Evolutionary conservation across 1,140 invertebrate genomes (phyloP).

Genomic region (Drosophila lacertosa): DNA sequence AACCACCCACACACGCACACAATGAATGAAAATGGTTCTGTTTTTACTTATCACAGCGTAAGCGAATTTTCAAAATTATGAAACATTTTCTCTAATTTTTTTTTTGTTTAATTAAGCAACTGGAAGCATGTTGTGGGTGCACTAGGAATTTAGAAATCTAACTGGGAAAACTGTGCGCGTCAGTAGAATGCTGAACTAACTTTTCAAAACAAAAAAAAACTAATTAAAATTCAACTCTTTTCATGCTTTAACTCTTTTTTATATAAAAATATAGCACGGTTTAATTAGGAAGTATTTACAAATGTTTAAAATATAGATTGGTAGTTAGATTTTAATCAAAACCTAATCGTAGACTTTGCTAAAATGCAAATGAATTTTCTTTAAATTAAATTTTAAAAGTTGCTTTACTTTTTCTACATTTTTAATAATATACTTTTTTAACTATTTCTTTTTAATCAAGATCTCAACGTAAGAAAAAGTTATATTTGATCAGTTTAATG

Average conservation of each 20-base stretch:
- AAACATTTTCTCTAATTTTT: conserved; percentile 26
- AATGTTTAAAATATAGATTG: not conserved
- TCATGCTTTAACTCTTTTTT: not conserved
- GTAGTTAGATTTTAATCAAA: too few species aligned
- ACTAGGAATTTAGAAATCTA: conserved; percentile 30
- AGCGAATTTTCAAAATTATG: conserved; percentile 73
- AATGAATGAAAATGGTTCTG: conserved; percentile 67
- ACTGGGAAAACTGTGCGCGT: conserved; percentile 2
- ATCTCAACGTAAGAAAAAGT: too few species aligned
- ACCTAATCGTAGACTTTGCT: too few species aligned
- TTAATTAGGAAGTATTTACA: not conserved
- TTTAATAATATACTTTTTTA: too few species aligned
- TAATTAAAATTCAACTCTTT: not conserved
- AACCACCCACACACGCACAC: conserved; percentile 31
- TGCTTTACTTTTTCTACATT: too few species aligned
- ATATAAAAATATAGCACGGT: not conserved
- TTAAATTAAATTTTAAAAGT: too few species aligned
- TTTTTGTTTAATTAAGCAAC: conserved; percentile 13
- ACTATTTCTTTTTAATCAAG: too few species aligned
- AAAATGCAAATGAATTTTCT: too few species aligned
- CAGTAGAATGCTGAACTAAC: conserved; percentile 33
- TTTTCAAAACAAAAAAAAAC: conserved; percentile 3
- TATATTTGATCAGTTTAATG: too few species aligned
- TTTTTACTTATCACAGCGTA: conserved; percentile 80
- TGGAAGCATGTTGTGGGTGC: conserved; percentile 43